Percentiles rank a stretch among this genome's conserved stretches.
phyloP scores from a whole-genome alignment of 2,888 invertebrate species.

The Crematogaster levior region DNA sequence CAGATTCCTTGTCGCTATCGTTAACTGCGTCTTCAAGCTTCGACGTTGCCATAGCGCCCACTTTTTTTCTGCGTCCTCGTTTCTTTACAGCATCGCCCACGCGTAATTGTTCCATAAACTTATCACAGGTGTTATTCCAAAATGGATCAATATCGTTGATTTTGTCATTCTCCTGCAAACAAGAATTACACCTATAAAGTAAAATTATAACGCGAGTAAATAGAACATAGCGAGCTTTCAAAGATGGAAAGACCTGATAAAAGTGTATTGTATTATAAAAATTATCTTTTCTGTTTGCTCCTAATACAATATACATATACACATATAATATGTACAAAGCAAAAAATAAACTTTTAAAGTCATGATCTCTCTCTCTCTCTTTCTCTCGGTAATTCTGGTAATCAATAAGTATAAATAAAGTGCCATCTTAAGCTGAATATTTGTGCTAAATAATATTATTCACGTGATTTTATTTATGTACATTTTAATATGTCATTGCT shows the following conservation, averaged over 20 bases:
- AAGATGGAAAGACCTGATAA: not conserved
- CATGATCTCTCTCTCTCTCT: too few species aligned
- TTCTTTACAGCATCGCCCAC: constrained; percentile 87
- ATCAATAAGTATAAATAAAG: too few species aligned
- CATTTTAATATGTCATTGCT: too few species aligned
- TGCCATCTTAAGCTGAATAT: too few species aligned
- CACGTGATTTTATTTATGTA: too few species aligned
- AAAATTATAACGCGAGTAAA: not conserved
- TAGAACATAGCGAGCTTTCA: not conserved
- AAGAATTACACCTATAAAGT: not conserved
- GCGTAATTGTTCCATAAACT: constrained; percentile 92
- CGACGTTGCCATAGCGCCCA: constrained; percentile 74
- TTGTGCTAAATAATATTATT: too few species aligned
- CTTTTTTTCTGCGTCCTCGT: constrained; percentile 87
- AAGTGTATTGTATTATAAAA: not conserved
- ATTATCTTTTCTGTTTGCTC: too few species aligned
- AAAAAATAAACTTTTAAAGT: too few species aligned
- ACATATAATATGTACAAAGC: too few species aligned
- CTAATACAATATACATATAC: too few species aligned
- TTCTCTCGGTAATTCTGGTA: too few species aligned
- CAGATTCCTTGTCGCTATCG: constrained; percentile 69
- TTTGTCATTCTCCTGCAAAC: constrained; percentile 81
- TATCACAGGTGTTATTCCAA: constrained; percentile 92
- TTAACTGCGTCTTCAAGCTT: constrained; percentile 70
- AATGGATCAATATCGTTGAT: constrained; percentile 85